Percentiles rank a stretch among this genome's conserved stretches.
phyloP scores from a whole-genome alignment of 2,797 vertebrate genomes.

The Glyptemys insculpta region DNA sequence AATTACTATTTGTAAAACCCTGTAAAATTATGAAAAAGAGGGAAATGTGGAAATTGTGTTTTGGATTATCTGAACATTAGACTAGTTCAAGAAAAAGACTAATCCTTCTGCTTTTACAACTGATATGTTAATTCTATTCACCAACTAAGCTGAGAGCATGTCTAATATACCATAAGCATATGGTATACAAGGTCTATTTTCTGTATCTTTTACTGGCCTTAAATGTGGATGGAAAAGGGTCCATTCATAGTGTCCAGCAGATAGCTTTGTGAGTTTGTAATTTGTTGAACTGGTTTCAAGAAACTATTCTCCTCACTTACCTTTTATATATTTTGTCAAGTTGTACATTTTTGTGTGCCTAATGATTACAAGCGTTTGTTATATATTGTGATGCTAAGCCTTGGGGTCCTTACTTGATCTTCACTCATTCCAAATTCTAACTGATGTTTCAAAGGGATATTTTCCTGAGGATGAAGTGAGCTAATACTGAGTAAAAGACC shows the following conservation, averaged over 20 bases:
- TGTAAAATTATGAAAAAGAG: background rate
- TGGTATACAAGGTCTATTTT: background rate
- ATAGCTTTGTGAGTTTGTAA: background rate
- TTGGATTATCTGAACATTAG: background rate
- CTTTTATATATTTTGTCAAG: background rate
- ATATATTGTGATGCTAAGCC: background rate
- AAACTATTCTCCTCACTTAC: background rate
- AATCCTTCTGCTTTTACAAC: background rate
- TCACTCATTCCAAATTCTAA: background rate
- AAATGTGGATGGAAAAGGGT: background rate
- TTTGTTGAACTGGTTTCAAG: background rate
- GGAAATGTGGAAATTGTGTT: background rate
- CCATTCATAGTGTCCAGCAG: fast-evolving
- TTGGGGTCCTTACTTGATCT: background rate
- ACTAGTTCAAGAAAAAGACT: background rate
- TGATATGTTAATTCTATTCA: background rate
- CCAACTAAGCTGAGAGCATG: background rate
- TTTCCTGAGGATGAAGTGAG: background rate
- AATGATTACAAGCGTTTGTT: background rate
- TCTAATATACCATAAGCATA: background rate
- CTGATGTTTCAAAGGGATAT: background rate
- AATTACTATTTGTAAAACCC: background rate
- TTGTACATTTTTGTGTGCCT: background rate
- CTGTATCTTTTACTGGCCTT: background rate
- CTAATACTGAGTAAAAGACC: background rate